These are phyloP conservation scores for Danaus melanippus DNA, from an alignment of 1,140 invertebrate species.

Conservation along the genomic window DNA sequence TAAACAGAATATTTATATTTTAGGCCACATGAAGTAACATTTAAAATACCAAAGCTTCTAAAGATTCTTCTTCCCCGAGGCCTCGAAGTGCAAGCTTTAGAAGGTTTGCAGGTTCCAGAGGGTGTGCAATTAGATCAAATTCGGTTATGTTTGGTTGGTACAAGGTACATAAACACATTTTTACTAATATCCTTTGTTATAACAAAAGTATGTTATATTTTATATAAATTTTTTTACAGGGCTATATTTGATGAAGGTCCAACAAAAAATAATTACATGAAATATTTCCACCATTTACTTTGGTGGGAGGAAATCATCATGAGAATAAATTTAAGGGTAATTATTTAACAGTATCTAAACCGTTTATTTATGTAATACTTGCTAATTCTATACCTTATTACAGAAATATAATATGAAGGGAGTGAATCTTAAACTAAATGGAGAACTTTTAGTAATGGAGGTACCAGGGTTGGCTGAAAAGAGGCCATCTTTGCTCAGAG, in stretches of 20 bases:
- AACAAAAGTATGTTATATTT: no score
- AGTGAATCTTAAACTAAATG: slow-evolving; percentile 25
- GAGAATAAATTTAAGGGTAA: slow-evolving; percentile 49
- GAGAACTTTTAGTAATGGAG: slow-evolving; percentile 35
- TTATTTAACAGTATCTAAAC: no score
- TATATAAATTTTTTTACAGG: slow-evolving; percentile 24
- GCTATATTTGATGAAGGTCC: slow-evolving; percentile 38
- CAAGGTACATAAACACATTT: slow-evolving; percentile 24
- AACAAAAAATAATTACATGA: slow-evolving; percentile 42
- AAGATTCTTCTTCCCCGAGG: slow-evolving; percentile 35
- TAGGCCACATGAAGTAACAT: slow-evolving; percentile 27
- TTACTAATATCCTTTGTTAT: no score
- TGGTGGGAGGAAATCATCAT: slow-evolving; percentile 56
- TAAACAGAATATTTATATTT: slow-evolving; percentile 9
- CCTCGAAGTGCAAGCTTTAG: slow-evolving; percentile 30
- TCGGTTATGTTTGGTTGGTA: slow-evolving; percentile 13
- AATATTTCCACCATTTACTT: slow-evolving; percentile 51
- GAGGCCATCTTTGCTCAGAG: slow-evolving; percentile 77
- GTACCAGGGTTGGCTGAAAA: slow-evolving; percentile 85
- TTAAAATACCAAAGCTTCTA: slow-evolving; percentile 37
- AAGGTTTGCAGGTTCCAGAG: slow-evolving; percentile 16
- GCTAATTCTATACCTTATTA: slow-evolving; percentile 13
- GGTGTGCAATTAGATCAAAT: slow-evolving; percentile 8
- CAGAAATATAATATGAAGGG: slow-evolving; percentile 55
- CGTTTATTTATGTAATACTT: no score